phyloP scores from a whole-genome alignment of 1,140 invertebrate species.

The Drosophila rufa region DNA sequence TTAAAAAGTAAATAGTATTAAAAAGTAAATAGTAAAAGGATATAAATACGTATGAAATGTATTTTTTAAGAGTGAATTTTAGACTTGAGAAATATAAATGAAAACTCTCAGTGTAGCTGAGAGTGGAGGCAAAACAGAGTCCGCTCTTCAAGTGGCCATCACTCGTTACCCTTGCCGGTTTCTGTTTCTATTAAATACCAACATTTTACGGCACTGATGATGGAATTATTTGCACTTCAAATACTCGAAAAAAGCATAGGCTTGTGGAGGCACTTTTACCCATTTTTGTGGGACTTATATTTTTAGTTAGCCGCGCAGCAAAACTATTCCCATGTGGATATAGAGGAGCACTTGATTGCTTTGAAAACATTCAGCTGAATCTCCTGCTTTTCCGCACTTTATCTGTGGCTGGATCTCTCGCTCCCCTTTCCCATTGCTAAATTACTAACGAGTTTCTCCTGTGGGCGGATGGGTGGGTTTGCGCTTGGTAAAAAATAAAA shows the following conservation, averaged over 20 bases:
- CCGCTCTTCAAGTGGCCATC: constrained; percentile 74
- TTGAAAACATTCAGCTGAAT: constrained; percentile 55
- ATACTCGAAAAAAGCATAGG: constrained; percentile 24
- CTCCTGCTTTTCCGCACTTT: constrained; percentile 21
- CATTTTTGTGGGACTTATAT: constrained; percentile 29
- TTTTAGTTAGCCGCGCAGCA: constrained; percentile 52
- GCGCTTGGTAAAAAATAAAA: constrained; percentile 61
- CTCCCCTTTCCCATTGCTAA: constrained; percentile 59
- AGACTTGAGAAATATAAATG: not conserved
- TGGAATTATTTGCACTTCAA: constrained; percentile 80
- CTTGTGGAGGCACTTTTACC: constrained; percentile 27
- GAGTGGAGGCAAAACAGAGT: constrained; percentile 9
- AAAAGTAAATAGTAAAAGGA: too few species aligned
- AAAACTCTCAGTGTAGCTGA: constrained; percentile 19
- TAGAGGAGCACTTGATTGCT: constrained; percentile 77
- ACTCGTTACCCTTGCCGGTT: constrained; percentile 76
- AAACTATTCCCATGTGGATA: constrained; percentile 62
- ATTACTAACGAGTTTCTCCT: constrained; percentile 80
- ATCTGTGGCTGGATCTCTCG: constrained; percentile 14
- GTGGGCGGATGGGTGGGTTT: constrained; percentile 27
- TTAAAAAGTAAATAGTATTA: too few species aligned
- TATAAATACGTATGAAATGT: too few species aligned
- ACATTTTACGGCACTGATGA: constrained; percentile 51
- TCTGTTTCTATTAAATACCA: constrained; percentile 44
- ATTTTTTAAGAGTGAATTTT: too few species aligned